These are phyloP conservation scores for Sinella curviseta DNA, from an alignment of 1,140 invertebrate species.

Conservation along the genomic window DNA sequence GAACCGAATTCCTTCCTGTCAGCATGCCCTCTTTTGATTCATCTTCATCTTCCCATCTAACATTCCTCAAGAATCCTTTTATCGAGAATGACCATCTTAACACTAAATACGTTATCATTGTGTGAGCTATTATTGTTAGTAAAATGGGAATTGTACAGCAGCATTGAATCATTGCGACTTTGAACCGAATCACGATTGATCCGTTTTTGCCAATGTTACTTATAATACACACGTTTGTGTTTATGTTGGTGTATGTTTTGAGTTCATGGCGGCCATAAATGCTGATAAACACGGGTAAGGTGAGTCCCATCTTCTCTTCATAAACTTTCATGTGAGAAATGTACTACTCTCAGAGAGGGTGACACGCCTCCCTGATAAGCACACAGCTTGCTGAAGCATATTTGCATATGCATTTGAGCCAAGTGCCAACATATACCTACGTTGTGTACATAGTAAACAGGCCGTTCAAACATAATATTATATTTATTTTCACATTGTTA, in stretches of 20 bases:
- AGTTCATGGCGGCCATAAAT: not conserved
- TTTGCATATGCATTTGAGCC: not conserved
- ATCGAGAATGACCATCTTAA: constrained; percentile 8
- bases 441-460: not conserved
- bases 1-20: constrained; percentile 14
- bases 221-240: not conserved
- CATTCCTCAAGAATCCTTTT: not conserved
- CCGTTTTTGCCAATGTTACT: not conserved
- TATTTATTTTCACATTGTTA: no score
- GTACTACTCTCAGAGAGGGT: not conserved
- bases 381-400: not conserved
- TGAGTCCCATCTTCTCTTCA: not conserved
- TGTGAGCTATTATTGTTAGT: no score
- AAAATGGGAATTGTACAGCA: no score
- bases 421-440: not conserved
- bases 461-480: no score
- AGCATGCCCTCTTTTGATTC: not conserved
- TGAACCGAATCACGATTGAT: not conserved
- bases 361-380: not conserved
- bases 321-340: not conserved
- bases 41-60: not conserved
- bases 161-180: not conserved
- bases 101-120: constrained; percentile 11
- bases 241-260: not conserved
- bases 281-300: not conserved